Conservation (phyloP, 1,140 invertebrate genomes). For the Mercenaria mercenaria region DNA sequence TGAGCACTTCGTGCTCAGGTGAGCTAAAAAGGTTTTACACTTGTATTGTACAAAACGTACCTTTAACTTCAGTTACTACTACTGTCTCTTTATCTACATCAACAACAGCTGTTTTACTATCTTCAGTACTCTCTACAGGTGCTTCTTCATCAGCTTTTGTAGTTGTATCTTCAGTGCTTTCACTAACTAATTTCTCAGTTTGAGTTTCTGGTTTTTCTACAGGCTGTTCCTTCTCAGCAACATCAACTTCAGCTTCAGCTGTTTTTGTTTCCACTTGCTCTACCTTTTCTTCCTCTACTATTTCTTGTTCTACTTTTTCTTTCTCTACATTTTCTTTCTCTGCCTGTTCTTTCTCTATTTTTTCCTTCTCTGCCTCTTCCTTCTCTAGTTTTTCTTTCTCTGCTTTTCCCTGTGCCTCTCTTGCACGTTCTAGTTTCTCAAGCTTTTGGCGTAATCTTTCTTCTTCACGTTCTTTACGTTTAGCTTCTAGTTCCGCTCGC, state of each 20-base stretch:
- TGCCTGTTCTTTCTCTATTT: conserved; percentile 25
- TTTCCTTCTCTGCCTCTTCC: neutral
- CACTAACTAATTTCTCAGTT: neutral
- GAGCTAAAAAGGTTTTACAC: no score
- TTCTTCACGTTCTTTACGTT: conserved; percentile 83
- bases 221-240: neutral
- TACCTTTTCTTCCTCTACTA: conserved; percentile 30
- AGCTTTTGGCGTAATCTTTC: conserved; percentile 78
- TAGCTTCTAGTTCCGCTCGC: conserved; percentile 82
- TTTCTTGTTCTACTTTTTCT: conserved; percentile 52
- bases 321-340: conserved; percentile 73
- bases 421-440: conserved; percentile 73
- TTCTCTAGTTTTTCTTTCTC: conserved; percentile 12
- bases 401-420: conserved; percentile 60
- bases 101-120: neutral
- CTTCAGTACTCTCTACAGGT: neutral
- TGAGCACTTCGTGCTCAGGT: no score
- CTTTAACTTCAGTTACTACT: neutral
- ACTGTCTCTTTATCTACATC: neutral
- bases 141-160: neutral
- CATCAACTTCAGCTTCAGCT: neutral
- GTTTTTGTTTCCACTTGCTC: neutral
- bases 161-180: neutral
- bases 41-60: no score
- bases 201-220: neutral